A percentile compares a stretch with the other conserved stretches of the same genome.
Conservation (phyloP, 2,113 vertebrate species). For the Microcebus griseorufus region DNA sequence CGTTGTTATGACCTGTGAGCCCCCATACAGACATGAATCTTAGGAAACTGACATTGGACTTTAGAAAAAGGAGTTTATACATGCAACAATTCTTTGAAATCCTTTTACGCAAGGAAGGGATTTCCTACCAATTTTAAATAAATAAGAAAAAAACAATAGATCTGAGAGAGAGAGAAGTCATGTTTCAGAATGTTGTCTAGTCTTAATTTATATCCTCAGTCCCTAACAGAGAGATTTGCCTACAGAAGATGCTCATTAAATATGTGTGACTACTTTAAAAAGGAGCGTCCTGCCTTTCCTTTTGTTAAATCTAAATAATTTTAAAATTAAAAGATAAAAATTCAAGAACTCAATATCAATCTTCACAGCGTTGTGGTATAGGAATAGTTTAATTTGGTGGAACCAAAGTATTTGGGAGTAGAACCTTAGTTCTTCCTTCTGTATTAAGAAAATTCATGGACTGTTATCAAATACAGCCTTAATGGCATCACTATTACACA, state of each 20-base stretch:
- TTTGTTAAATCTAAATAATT: slow-evolving; percentile 1
- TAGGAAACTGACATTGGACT: neutral
- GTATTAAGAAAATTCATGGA: neutral
- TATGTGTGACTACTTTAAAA: neutral
- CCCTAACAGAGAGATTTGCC: neutral
- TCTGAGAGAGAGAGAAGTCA: neutral
- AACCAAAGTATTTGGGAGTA: neutral
- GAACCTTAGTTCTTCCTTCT: neutral
- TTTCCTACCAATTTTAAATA: slow-evolving; percentile 14
- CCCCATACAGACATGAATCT: slow-evolving; percentile 35
- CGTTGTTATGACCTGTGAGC: neutral
- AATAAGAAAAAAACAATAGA: neutral
- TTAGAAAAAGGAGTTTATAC: neutral
- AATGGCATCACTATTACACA: neutral
- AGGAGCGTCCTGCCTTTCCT: neutral
- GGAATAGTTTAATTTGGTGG: neutral
- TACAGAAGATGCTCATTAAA: neutral
- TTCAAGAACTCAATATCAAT: neutral
- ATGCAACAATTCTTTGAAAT: slow-evolving; percentile 12
- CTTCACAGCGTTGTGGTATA: neutral
- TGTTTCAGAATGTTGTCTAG: slow-evolving; percentile 36
- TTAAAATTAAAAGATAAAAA: slow-evolving; percentile 25
- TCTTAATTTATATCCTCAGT: neutral
- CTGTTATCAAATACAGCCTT: neutral
- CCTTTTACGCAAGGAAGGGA: neutral